These are phyloP conservation scores for Poicephalus gulielmi DNA, from an alignment of 2,113 vertebrate species.

Conservation along the genomic window DNA sequence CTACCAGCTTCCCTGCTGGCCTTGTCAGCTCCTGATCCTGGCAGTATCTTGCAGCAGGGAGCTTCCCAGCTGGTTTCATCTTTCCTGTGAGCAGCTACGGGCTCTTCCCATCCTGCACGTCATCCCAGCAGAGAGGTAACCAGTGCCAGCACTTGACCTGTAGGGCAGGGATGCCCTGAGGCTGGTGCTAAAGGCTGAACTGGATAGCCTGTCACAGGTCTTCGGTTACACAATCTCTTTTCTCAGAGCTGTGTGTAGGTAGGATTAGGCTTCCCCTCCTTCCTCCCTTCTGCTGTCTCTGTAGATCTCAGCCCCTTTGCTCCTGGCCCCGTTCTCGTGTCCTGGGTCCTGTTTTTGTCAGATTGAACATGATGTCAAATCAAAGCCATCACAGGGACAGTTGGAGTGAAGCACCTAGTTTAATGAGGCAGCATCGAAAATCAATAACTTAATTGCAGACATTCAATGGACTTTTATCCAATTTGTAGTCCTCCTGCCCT, in stretches of 20 bases:
- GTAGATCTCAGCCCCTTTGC: background rate
- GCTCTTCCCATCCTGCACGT: background rate
- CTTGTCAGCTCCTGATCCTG: background rate
- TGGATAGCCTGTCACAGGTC: background rate
- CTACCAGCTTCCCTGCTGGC: background rate
- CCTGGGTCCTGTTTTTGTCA: slow-evolving; percentile 64
- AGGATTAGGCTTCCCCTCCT: background rate
- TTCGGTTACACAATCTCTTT: background rate
- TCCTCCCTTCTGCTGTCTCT: background rate
- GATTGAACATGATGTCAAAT: slow-evolving; percentile 80
- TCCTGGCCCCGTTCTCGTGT: background rate
- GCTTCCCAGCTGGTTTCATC: background rate
- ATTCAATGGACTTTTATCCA: slow-evolving; percentile 80
- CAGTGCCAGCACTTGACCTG: background rate
- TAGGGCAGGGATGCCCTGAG: background rate
- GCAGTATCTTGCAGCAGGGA: background rate
- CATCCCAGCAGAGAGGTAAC: background rate
- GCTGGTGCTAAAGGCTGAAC: background rate
- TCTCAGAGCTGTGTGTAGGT: background rate
- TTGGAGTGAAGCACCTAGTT: slow-evolving; percentile 67
- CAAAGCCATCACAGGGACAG: slow-evolving; percentile 72
- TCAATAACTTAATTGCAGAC: slow-evolving; percentile 81
- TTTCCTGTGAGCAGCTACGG: background rate
- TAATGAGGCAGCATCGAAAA: slow-evolving; percentile 79
- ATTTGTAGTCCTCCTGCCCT: slow-evolving; percentile 71